Conservation (phyloP, 2,888 invertebrate genomes). For the Myopa testacea region DNA sequence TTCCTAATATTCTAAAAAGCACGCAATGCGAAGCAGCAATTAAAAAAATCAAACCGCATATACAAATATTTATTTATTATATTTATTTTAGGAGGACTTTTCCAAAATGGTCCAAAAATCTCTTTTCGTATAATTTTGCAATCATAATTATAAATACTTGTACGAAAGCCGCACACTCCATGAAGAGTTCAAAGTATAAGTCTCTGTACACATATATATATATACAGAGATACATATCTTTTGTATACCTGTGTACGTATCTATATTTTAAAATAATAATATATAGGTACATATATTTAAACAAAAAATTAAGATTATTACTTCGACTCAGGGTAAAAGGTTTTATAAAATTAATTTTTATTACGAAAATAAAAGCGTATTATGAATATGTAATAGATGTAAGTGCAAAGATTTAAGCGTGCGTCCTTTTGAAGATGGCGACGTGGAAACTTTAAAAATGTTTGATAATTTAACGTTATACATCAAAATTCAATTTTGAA, state of each 20-base stretch:
- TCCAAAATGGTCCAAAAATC: neutral
- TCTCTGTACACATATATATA: too few species aligned
- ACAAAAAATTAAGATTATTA: neutral
- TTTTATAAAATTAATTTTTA: constrained; percentile 18
- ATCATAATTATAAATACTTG: too few species aligned
- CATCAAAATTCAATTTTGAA: constrained; percentile 38
- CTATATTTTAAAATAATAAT: too few species aligned
- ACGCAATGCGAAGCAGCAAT: neutral
- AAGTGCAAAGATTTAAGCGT: constrained; percentile 31
- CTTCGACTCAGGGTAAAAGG: neutral
- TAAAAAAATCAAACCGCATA: neutral
- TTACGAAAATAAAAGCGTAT: constrained; percentile 1
- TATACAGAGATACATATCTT: too few species aligned
- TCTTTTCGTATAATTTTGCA: too few species aligned
- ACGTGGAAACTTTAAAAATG: constrained; percentile 20
- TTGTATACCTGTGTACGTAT: too few species aligned
- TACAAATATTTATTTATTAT: neutral
- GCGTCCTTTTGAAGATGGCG: constrained; percentile 29
- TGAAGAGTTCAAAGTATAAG: too few species aligned
- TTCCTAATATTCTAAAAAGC: neutral
- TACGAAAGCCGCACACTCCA: too few species aligned
- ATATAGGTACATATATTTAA: neutral
- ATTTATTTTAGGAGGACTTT: neutral
- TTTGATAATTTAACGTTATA: neutral
- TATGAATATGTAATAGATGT: constrained; percentile 28